Base-by-base conservation (phyloP, 1,140 invertebrate species). In the Melipona quadrifasciata region DNA sequence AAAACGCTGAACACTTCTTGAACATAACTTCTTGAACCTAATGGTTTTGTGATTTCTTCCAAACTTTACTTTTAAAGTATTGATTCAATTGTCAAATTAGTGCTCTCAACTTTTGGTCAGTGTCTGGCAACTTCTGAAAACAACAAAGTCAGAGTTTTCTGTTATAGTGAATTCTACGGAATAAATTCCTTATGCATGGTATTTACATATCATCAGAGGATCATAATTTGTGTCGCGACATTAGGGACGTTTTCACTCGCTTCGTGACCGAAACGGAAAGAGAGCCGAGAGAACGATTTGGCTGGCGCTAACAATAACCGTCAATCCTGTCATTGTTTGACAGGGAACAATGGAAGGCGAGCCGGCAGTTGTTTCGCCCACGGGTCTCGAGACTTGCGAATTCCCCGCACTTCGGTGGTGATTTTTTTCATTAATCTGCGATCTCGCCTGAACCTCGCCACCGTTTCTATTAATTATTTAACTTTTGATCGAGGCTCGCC, bases 381-480 rank as follows among this genome's bases (percentile, higher is more conserved):
- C 11, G 11, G 21, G 51, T 74, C 55, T 21, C 51, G 72, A 19
- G 51, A 11, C 47, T 21, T n/a, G 72, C 47, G 72, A 72, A 53
- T 74, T 55, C 72, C 39, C 39, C 16, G 5, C 74, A 47, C 24
- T 19, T 65, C 10, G 53, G 1, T 53, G 57, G 65, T 6, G 39
- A 47, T 47, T 6, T 51, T 80, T 76, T 79, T 71, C 76, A 31
- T 72, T 79, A 79, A 79, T 76, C 58, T 58, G 39, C 74, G 74
- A 76, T 79, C 51, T 64, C 82, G 76, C 55, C 31, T 55, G 51
- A 79, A 79, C 76, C 55, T 78, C 8, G 24, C 5, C 47, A 31
- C 39, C 39, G 24, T 78, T 82, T 82, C 61, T 76, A 78, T 83
- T 83, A 83, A 83, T 83, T 73, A 83, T 83, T 73, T 72, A 67